Evolutionary conservation across 2,888 invertebrate species (phyloP).

Genomic region (Nemoura dubitans): DNA sequence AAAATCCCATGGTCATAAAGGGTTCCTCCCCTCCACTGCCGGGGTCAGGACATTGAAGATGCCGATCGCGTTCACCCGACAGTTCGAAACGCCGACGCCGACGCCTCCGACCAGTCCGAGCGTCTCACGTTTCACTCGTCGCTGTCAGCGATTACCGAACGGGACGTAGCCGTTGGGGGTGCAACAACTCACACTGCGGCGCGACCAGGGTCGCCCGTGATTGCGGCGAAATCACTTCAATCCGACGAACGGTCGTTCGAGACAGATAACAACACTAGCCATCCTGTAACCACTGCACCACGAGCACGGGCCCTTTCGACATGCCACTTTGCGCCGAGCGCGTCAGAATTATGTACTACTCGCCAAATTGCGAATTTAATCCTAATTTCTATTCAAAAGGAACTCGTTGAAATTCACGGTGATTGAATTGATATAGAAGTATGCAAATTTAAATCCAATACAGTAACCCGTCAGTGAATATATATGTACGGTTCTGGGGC

Average conservation of each 20-base stretch:
- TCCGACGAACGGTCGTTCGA: neutral
- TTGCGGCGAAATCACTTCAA: neutral
- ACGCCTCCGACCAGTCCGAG: too few species aligned
- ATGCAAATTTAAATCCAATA: neutral
- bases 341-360: neutral
- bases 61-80: too few species aligned
- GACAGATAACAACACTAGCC: neutral
- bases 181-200: too few species aligned
- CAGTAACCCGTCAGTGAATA: neutral
- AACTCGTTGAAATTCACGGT: neutral
- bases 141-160: too few species aligned
- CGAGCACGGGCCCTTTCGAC: neutral
- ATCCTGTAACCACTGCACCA: neutral
- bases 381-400: neutral
- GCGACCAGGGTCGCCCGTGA: neutral
- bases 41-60: too few species aligned
- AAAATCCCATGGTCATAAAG: too few species aligned
- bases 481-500: neutral
- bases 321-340: neutral
- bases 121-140: too few species aligned
- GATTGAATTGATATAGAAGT: neutral
- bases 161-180: too few species aligned
- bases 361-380: neutral
- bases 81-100: too few species aligned
- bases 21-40: too few species aligned